phyloP scores from a whole-genome alignment of 2,888 invertebrate genomes.

The Tholera decimalis region DNA sequence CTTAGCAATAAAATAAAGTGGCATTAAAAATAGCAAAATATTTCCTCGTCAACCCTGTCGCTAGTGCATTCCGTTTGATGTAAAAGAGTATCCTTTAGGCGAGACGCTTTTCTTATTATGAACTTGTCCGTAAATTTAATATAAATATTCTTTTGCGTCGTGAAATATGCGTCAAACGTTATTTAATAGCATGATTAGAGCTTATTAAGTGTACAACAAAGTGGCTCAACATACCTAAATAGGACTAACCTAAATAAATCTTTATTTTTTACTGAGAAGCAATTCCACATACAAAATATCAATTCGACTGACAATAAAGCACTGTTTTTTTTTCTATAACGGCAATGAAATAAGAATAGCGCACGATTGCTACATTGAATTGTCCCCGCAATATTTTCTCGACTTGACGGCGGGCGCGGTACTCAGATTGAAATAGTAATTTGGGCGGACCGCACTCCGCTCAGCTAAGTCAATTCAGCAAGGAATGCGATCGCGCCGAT shows the following conservation, averaged over 20 bases:
- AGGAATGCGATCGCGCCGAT: slow-evolving; percentile 47
- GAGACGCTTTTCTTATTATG: slow-evolving; percentile 83
- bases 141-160: slow-evolving; percentile 67
- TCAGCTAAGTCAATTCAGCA: slow-evolving; percentile 79
- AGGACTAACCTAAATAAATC: not conserved
- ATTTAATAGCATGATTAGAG: slow-evolving; percentile 30
- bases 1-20: not conserved
- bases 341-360: slow-evolving; percentile 38
- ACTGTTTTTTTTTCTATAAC: slow-evolving; percentile 6
- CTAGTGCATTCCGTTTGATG: slow-evolving; percentile 86
- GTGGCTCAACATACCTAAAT: slow-evolving; percentile 4
- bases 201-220: slow-evolving; percentile 10
- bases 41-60: slow-evolving; percentile 73
- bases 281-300: not conserved
- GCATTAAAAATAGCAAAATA: not conserved
- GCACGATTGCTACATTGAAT: slow-evolving; percentile 41
- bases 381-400: slow-evolving; percentile 50
- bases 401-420: slow-evolving; percentile 37
- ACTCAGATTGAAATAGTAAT: slow-evolving; percentile 84
- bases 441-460: slow-evolving; percentile 80
- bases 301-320: not conserved
- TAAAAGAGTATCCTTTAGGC: slow-evolving; percentile 83
- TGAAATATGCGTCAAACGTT: slow-evolving; percentile 47
- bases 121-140: slow-evolving; percentile 78
- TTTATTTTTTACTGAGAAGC: not conserved